Base-by-base conservation (phyloP, 2,113 vertebrate genomes). In the Microtus richardsoni region DNA sequence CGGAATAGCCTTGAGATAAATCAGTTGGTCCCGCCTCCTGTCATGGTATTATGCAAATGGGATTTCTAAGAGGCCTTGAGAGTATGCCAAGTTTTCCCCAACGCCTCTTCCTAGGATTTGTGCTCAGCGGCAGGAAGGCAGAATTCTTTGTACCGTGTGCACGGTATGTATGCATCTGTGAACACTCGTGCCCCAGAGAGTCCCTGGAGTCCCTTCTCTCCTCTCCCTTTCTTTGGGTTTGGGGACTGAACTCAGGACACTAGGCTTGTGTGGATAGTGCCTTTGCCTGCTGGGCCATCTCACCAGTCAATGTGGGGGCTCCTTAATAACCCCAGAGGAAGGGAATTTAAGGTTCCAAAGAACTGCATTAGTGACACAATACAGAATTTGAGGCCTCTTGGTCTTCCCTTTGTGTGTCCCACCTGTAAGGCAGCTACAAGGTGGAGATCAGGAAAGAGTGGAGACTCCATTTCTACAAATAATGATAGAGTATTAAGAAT, bases 91-190 rank as follows among this genome's bases (percentile, higher is more conserved):
- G 4, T 80, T 80, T 77, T 58, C 64, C 39, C 68, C 84, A 91
- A 49, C 36, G 30, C 28, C 75, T 95, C 87, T 93, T 66, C 85
- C 84, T 39, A 78, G 73, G 71, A 82, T 89, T n/a, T 88, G 30
- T 52, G 64, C 47, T 96, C 36, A 91, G 22, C 41, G 49, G 2
- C 54, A 75, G 70, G 49, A 39, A 94, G 66, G 33, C 44, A 77
- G 89, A 26, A 88, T 96, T 94, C 30, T 70, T 95, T 74, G 22
- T 75, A 21, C 7, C 7, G 33, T 30, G 22, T 33, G 16, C 17
- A 47, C 22, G 28, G 14, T 10, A 19, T 19, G 28, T 44, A 6
- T 21, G 6, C 6, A 30, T 21, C 6, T 11, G 60, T 36, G 62
- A 62, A 2, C 41, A 19, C 8, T 21, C 9, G 26, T 9, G 28